Evolutionary conservation across 2,113 vertebrate species (phyloP).

Genomic region (Toxostoma redivivum): DNA sequence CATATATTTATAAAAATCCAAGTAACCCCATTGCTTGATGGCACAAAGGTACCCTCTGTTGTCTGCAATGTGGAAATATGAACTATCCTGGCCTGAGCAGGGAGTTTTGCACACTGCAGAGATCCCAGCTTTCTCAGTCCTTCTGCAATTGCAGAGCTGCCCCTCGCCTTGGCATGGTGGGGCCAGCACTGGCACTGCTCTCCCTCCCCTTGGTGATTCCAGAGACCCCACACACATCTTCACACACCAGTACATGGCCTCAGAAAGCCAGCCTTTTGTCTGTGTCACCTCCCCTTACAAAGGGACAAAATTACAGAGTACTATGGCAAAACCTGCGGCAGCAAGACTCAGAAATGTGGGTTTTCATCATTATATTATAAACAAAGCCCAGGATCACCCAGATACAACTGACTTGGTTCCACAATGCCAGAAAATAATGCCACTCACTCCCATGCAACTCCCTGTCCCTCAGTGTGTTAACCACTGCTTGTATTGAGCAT

Average conservation of each 20-base stretch:
- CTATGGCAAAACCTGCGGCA: neutral
- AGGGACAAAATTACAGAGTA: neutral
- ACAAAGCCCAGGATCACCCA: neutral
- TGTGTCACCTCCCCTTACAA: neutral
- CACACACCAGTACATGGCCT: rapidly evolving
- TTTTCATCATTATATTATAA: neutral
- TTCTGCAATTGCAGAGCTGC: neutral
- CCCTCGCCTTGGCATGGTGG: rapidly evolving
- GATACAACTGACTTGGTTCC: neutral
- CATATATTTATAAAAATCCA: neutral
- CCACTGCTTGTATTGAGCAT: neutral
- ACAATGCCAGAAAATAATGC: neutral
- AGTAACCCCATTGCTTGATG: neutral
- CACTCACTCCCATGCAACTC: neutral
- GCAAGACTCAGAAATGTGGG: neutral
- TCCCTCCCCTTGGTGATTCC: neutral
- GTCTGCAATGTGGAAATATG: neutral
- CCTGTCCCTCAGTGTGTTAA: neutral
- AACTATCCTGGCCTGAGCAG: neutral
- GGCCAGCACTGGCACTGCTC: rapidly evolving
- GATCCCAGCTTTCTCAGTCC: neutral
- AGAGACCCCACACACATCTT: too few relatives aligned
- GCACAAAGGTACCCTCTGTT: neutral
- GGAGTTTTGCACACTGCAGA: neutral
- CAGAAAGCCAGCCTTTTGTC: neutral